Conservation (phyloP, 2,888 invertebrate species). For the Leptinotarsa juncta region DNA sequence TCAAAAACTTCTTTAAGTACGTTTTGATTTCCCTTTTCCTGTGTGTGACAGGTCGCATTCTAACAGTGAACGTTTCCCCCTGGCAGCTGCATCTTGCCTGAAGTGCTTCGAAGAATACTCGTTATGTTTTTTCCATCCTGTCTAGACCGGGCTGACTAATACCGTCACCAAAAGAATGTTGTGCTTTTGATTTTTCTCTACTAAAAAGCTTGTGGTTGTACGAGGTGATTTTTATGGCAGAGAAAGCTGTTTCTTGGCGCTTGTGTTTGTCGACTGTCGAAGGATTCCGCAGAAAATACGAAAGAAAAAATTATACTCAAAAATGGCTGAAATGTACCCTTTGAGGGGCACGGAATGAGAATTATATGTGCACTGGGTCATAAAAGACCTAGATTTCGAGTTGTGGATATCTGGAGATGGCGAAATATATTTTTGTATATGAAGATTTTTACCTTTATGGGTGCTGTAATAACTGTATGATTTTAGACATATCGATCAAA, state of each 20-base stretch:
- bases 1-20: slow-evolving; percentile 98
- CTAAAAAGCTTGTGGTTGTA: slow-evolving; percentile 12
- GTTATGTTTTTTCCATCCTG: background rate
- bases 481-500: too few relatives aligned
- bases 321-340: too few relatives aligned
- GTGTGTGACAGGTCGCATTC: slow-evolving; percentile 1
- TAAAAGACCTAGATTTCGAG: too few relatives aligned
- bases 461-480: too few relatives aligned
- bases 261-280: background rate
- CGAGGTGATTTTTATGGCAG: background rate
- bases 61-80: slow-evolving; percentile 4
- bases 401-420: too few relatives aligned
- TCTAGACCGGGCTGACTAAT: background rate
- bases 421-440: too few relatives aligned
- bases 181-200: background rate
- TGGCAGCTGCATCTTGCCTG: background rate
- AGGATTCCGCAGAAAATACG: too few relatives aligned
- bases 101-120: background rate
- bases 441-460: too few relatives aligned
- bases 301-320: too few relatives aligned
- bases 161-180: background rate
- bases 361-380: too few relatives aligned
- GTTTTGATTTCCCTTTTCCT: slow-evolving; percentile 42
- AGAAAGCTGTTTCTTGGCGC: background rate
- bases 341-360: too few relatives aligned